Evolutionary conservation across 1,140 invertebrate species (phyloP).

Genomic region (Solenopsis fugax): DNA sequence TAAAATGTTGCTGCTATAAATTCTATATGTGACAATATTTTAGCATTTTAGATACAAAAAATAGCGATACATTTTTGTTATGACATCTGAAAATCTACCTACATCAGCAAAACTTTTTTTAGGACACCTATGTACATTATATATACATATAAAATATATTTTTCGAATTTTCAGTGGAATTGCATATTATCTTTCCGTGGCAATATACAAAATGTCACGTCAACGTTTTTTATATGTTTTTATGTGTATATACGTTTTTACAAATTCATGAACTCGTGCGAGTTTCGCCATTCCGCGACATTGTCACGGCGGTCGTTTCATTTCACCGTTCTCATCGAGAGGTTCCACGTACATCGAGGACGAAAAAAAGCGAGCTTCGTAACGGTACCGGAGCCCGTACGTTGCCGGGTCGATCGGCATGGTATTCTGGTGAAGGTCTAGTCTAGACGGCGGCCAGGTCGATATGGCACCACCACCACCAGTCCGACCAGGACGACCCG

Average conservation of each 20-base stretch:
- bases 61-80: too few species aligned
- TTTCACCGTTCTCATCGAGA: slow-evolving; percentile 37
- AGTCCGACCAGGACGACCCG: slow-evolving; percentile 58
- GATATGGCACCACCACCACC: slow-evolving; percentile 79
- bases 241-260: background rate
- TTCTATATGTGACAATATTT: too few species aligned
- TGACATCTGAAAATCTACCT: too few species aligned
- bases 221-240: background rate
- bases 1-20: too few species aligned
- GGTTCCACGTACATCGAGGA: slow-evolving; percentile 56
- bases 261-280: background rate
- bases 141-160: background rate
- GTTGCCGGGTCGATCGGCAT: slow-evolving; percentile 20
- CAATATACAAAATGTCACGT: too few species aligned
- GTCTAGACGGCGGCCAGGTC: slow-evolving; percentile 81
- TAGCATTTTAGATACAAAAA: too few species aligned
- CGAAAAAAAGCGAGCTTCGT: slow-evolving; percentile 66
- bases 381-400: slow-evolving; percentile 72
- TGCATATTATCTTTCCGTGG: background rate
- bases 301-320: slow-evolving; percentile 26
- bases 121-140: background rate
- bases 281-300: background rate
- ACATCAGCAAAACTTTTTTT: too few species aligned
- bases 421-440: slow-evolving; percentile 70
- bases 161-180: background rate